Evolutionary conservation across 1,140 invertebrate genomes (phyloP).

Genomic region (Halyomorpha halys): DNA sequence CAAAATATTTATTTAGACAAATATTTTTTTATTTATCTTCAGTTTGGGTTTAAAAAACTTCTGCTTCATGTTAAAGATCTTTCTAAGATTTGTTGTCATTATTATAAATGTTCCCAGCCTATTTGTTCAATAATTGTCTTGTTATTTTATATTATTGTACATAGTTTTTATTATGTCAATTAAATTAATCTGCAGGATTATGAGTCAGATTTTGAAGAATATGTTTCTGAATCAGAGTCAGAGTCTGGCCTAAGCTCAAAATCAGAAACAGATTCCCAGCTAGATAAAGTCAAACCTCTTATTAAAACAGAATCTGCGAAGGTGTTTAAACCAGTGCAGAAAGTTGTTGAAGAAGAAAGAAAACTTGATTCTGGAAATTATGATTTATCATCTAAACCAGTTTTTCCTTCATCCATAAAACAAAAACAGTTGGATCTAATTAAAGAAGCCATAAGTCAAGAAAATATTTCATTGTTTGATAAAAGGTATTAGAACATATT

Average conservation of each 20-base stretch:
- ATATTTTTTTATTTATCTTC: too few relatives aligned
- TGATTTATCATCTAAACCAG: slow-evolving; percentile 42
- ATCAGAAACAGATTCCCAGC: slow-evolving; percentile 27
- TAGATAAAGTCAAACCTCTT: slow-evolving; percentile 32
- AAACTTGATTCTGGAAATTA: slow-evolving; percentile 58
- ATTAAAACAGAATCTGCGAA: slow-evolving; percentile 28
- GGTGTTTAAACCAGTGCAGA: slow-evolving; percentile 4
- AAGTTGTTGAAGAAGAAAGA: slow-evolving; percentile 45
- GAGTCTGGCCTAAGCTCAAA: slow-evolving; percentile 36
- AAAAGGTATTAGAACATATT: neutral
- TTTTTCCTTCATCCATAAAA: slow-evolving; percentile 35
- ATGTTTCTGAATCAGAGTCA: slow-evolving; percentile 36
- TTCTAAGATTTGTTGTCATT: too few relatives aligned
- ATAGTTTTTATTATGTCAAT: slow-evolving; percentile 1
- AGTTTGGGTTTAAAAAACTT: too few relatives aligned
- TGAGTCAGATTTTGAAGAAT: slow-evolving; percentile 45
- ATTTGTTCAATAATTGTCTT: too few relatives aligned
- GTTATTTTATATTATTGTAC: too few relatives aligned
- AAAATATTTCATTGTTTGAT: slow-evolving; percentile 34
- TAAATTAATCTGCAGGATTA: slow-evolving; percentile 37
- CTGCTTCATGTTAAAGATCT: too few relatives aligned
- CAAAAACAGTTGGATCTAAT: slow-evolving; percentile 34
- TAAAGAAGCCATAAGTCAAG: slow-evolving; percentile 32
- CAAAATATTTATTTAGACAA: neutral
- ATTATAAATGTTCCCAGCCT: too few relatives aligned